These are phyloP conservation scores for Neoascia interrupta DNA, from an alignment of 2,888 invertebrate species.

Conservation along the genomic window DNA sequence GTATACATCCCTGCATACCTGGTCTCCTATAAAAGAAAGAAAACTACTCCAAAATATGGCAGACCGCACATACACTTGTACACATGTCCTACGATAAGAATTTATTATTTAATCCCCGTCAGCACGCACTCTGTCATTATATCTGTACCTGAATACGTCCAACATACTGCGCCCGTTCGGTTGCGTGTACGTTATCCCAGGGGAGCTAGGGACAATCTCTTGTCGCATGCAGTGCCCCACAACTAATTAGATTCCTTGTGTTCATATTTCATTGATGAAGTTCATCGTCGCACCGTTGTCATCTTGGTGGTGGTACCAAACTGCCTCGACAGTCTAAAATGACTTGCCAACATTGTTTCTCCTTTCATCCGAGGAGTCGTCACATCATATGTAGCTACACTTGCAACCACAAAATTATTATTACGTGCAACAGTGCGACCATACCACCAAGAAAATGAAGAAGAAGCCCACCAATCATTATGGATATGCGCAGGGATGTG, in stretches of 20 bases:
- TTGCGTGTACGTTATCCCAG: too few species aligned
- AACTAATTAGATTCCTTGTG: conserved; percentile 22
- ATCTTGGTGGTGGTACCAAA: too few species aligned
- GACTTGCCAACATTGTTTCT: conserved; percentile 11
- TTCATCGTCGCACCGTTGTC: conserved; percentile 13
- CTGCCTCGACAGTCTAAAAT: too few species aligned
- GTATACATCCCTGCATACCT: too few species aligned
- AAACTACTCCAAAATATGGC: too few species aligned
- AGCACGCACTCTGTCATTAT: not conserved
- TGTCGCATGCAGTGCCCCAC: conserved; percentile 3
- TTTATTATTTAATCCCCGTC: conserved; percentile 6
- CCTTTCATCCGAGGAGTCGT: conserved; percentile 6
- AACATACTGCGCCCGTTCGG: not conserved
- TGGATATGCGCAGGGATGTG: not conserved
- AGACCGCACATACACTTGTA: too few species aligned
- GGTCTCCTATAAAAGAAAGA: too few species aligned
- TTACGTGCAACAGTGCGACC: not conserved
- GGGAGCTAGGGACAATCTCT: not conserved
- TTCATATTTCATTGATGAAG: conserved; percentile 25
- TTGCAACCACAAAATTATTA: conserved; percentile 25
- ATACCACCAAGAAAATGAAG: not conserved
- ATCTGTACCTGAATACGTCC: not conserved
- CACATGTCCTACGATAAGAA: conserved; percentile 7
- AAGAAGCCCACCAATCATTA: conserved; percentile 3
- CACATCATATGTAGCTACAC: not conserved